Conservation (phyloP, 2,888 invertebrate genomes). For the Anoncus sp. region DNA sequence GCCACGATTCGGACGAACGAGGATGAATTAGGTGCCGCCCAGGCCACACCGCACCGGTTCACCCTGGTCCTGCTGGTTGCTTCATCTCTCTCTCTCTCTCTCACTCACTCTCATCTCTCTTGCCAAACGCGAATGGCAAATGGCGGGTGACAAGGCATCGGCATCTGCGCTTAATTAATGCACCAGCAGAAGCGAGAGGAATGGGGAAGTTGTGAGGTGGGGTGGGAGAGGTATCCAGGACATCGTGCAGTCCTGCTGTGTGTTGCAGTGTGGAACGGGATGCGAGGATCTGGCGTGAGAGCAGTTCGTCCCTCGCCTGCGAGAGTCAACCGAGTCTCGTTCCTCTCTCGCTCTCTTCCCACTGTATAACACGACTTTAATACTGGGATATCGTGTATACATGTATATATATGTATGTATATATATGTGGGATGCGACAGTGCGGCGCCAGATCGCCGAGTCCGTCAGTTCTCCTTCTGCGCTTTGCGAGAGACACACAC, state of each 20-base stretch:
- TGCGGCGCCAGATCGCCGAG: constrained; percentile 74
- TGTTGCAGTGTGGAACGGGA: constrained; percentile 47
- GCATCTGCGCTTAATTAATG: constrained; percentile 78
- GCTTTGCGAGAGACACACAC: constrained; percentile 39
- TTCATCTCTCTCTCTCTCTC: constrained; percentile 9
- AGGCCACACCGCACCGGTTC: constrained; percentile 64
- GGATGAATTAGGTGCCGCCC: constrained; percentile 73
- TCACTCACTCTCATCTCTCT: constrained; percentile 35
- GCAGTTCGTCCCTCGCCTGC: constrained; percentile 49
- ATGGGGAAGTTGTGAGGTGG: too few species aligned
- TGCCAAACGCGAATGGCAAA: constrained; percentile 72
- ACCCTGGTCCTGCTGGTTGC: constrained; percentile 51
- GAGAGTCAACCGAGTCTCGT: constrained; percentile 40
- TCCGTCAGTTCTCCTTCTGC: constrained; percentile 57
- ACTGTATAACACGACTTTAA: constrained; percentile 46
- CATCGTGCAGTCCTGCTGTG: constrained; percentile 53
- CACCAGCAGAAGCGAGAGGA: constrained; percentile 60
- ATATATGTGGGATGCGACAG: constrained; percentile 77
- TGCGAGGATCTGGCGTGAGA: constrained; percentile 61
- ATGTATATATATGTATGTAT: constrained; percentile 26
- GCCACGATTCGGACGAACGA: constrained; percentile 63
- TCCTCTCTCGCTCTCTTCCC: constrained; percentile 30
- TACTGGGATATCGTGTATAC: constrained; percentile 17
- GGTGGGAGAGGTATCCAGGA: too few species aligned
- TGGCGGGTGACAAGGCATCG: constrained; percentile 76